Evolutionary conservation across 2,888 invertebrate genomes (phyloP), one percentile per base, ranked within the genome.

Genomic region (Nemurella pictetii): DNA sequence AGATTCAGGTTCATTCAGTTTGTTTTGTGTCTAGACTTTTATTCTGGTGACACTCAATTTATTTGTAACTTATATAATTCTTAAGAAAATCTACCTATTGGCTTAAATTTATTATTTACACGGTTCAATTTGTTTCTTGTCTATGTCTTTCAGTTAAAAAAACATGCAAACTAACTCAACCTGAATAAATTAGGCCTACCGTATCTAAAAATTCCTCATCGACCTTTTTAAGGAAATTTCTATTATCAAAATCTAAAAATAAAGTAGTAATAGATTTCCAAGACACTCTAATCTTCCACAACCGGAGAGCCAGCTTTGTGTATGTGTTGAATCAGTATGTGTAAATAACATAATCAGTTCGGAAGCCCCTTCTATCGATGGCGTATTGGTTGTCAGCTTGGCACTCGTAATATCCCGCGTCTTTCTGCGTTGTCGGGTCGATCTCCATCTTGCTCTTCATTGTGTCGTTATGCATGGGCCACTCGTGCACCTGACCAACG

Each of bases 361-460:
- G 90, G 88, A 95, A 95, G 83, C 94, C 93, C 87, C 94, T 91
- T 86, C 92, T 92, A 89, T 95, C 94, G 80, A 94, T 93, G 3
- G 94, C 91, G 88, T 94, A 94, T 89, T 94, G 93, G 90, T 95
- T 95, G 88, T 94, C 94, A 0, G 94, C 94, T 88, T 94, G 94
- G 87, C 95, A 95, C 89, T 94, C 94, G 89, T 94, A 95, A 88
- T 93, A 94, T 15, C 94, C 94, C 0, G 94, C 94, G 89, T 95
- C 94, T 90, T 94, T 94, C 89, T 94, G 94, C 5, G 94, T 94
- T 0, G 94, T 94, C 20, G 95, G 94, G 89, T 94, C 94, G 77
- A 95, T 95, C 90, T 95, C 94, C 93, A 95, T 93, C 90, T 94
- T 95, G 80, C 94, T 94, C 88, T 94, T 94, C 87, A 94, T 92